Evolutionary conservation across 2,113 vertebrate genomes (phyloP).

Genomic region (Gobius niger): DNA sequence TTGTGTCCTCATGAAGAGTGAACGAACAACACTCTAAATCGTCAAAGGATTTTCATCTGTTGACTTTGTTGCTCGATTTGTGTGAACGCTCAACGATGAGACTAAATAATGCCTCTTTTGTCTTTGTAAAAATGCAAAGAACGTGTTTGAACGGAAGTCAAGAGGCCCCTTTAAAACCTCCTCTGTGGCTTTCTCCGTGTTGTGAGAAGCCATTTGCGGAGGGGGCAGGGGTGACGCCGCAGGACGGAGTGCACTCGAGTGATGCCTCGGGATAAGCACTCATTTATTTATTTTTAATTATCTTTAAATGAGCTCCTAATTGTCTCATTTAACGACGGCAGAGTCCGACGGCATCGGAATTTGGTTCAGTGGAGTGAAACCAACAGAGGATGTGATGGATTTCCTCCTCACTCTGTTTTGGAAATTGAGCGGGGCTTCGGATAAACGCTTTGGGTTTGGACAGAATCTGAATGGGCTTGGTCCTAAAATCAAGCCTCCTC

Average conservation of each 20-base stretch:
- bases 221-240: neutral
- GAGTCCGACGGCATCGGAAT: neutral
- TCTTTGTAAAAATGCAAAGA: neutral
- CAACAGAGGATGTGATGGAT: neutral
- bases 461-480: too few relatives aligned
- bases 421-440: neutral
- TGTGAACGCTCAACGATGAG: too few relatives aligned
- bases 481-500: too few relatives aligned
- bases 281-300: slow-evolving; percentile 15
- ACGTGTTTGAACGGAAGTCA: neutral
- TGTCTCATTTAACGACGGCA: slow-evolving; percentile 3
- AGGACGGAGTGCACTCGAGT: neutral
- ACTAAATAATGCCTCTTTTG: too few relatives aligned
- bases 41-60: too few relatives aligned
- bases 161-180: neutral
- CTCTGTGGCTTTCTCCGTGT: neutral
- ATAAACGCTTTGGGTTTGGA: too few relatives aligned
- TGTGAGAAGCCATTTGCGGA: neutral
- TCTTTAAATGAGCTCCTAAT: slow-evolving; percentile 13
- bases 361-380: slow-evolving; percentile 4
- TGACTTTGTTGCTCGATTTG: too few relatives aligned
- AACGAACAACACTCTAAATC: too few relatives aligned
- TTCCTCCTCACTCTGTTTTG: neutral
- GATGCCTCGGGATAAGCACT: neutral
- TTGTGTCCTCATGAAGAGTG: too few relatives aligned